A percentile compares a stretch with the other conserved stretches of the same genome.
Conservation (phyloP, 2,113 vertebrate genomes). For the Gobiocypris rarus region DNA sequence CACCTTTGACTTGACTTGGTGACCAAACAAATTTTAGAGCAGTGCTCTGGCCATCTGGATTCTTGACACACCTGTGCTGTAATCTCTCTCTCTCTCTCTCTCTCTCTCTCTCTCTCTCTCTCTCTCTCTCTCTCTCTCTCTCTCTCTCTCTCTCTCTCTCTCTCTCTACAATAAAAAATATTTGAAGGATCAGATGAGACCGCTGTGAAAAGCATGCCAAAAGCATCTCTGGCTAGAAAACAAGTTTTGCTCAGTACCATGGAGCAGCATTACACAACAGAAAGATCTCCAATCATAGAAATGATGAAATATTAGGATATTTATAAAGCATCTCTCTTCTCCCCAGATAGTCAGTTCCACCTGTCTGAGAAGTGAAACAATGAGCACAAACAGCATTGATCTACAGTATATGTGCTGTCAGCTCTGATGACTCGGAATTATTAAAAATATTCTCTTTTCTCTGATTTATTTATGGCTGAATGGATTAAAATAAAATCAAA, state of each 20-base stretch:
- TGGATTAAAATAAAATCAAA: constrained; percentile 30
- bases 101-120: neutral
- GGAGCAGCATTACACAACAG: constrained; percentile 4
- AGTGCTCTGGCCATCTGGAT: too few species aligned
- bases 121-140: neutral
- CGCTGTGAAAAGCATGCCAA: neutral
- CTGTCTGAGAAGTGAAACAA: constrained; percentile 22
- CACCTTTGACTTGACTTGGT: neutral
- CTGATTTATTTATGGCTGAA: constrained; percentile 19
- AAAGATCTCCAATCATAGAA: neutral
- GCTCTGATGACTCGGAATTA: constrained; percentile 10
- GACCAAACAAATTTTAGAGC: neutral
- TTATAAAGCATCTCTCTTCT: neutral
- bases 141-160: neutral
- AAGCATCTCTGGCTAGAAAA: neutral
- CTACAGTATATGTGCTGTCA: constrained; percentile 12
- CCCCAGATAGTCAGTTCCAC: neutral
- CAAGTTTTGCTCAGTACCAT: neutral
- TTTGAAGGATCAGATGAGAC: neutral
- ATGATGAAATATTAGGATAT: neutral
- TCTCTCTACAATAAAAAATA: too few species aligned
- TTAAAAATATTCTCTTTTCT: neutral
- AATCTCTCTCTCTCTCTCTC: neutral
- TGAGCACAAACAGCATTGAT: constrained; percentile 22
- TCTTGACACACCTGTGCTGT: neutral